phyloP scores from a whole-genome alignment of 2,797 vertebrate species.

The Aulostomus chinensis region DNA sequence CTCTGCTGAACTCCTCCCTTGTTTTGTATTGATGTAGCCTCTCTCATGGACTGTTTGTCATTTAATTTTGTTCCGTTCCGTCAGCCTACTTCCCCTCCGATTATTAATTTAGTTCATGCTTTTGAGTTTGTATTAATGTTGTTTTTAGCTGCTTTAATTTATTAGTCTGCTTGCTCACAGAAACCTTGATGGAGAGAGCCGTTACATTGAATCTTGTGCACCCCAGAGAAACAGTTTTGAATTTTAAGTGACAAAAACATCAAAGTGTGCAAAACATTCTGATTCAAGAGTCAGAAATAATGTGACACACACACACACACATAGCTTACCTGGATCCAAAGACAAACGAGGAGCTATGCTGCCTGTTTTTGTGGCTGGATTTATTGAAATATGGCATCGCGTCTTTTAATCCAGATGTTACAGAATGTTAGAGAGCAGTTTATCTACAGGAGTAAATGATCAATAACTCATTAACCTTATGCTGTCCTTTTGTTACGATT shows the following conservation, averaged over 20 bases:
- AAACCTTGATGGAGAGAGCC: constrained; percentile 63
- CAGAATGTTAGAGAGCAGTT: constrained; percentile 50
- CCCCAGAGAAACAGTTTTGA: constrained; percentile 32
- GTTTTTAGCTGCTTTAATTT: constrained; percentile 77
- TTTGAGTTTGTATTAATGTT: constrained; percentile 66
- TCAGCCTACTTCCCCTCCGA: background rate
- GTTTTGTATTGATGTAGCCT: constrained; percentile 67
- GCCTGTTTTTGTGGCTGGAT: constrained; percentile 27
- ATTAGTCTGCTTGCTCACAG: constrained; percentile 71
- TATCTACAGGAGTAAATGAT: constrained; percentile 63
- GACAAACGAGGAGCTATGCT: constrained; percentile 38
- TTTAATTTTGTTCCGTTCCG: constrained; percentile 28
- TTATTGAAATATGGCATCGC: constrained; percentile 55
- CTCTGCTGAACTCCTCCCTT: constrained; percentile 49
- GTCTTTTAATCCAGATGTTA: constrained; percentile 62
- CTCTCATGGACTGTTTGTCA: constrained; percentile 55
- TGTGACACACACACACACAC: constrained; percentile 28
- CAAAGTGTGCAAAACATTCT: too few relatives aligned
- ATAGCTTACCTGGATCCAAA: constrained; percentile 43
- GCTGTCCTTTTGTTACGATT: constrained; percentile 48
- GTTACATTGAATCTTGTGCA: constrained; percentile 45
- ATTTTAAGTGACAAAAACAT: constrained; percentile 43
- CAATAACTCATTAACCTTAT: constrained; percentile 65
- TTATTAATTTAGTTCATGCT: constrained; percentile 46
- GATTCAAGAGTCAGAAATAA: constrained; percentile 34